phyloP scores from a whole-genome alignment of 2,113 vertebrate genomes.

The Acanthochromis polyacanthus region DNA sequence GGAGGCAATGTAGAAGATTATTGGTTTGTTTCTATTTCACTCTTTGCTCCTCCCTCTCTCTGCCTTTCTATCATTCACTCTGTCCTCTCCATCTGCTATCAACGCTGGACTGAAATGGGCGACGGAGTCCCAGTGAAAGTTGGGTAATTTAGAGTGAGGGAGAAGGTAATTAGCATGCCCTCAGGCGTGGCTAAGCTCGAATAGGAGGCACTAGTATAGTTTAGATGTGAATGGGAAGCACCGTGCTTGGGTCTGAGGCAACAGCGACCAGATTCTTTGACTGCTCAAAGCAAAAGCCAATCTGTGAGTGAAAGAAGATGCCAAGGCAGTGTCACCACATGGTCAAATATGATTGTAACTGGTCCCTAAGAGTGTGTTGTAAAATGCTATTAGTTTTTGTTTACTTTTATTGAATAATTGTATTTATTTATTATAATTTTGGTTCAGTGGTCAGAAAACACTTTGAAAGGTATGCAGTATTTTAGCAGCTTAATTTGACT shows the following conservation, averaged over 20 bases:
- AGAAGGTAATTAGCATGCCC: conserved; percentile 96
- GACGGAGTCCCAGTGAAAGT: conserved; percentile 95
- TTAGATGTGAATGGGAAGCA: conserved; percentile 66
- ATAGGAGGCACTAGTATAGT: conserved; percentile 72
- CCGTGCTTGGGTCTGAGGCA: conserved; percentile 60
- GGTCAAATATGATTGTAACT: conserved; percentile 30
- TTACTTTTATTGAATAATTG: not conserved
- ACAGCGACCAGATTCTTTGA: conserved; percentile 79
- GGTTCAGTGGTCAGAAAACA: not conserved
- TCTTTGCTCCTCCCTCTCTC: conserved; percentile 77
- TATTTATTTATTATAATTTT: not conserved
- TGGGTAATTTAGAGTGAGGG: conserved; percentile 92
- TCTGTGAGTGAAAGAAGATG: conserved; percentile 70
- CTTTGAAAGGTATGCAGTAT: not conserved
- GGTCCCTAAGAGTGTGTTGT: conserved; percentile 12
- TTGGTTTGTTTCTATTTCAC: conserved; percentile 93
- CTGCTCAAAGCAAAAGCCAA: conserved; percentile 88
- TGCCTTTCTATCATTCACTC: conserved; percentile 60
- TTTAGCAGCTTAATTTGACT: not conserved
- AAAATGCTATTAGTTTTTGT: conserved; percentile 10
- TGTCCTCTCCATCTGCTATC: conserved; percentile 82
- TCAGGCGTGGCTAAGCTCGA: conserved; percentile 87
- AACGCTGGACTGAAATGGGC: conserved; percentile 83
- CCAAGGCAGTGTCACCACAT: conserved; percentile 37
- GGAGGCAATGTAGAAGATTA: conserved; percentile 89